Evolutionary conservation across 2,797 vertebrate genomes (phyloP).

Genomic region (Phrynocephalus vlangalii): DNA sequence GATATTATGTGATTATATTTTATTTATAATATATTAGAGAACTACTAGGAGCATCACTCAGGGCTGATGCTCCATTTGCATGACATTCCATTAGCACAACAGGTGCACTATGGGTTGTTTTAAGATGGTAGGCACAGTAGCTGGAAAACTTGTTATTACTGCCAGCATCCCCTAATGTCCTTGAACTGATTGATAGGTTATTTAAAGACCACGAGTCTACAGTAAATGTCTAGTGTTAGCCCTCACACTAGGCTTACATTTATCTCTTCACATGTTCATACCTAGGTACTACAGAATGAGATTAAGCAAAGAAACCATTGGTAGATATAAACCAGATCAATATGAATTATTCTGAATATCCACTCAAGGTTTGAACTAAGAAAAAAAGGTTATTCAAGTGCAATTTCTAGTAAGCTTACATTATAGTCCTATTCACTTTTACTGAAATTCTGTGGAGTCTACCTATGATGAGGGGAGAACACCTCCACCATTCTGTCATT

Average conservation of each 20-base stretch:
- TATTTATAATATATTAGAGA: background rate
- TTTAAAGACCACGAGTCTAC: background rate
- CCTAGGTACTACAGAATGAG: background rate
- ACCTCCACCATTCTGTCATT: too few species aligned
- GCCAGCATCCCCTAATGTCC: background rate
- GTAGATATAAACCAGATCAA: slow-evolving; percentile 1
- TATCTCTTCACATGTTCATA: background rate
- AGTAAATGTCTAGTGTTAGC: background rate
- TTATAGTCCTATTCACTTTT: too few species aligned
- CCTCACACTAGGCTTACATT: background rate
- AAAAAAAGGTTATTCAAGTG: too few species aligned
- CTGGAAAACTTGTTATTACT: background rate
- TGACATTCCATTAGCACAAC: background rate
- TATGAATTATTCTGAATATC: too few species aligned
- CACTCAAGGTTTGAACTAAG: too few species aligned
- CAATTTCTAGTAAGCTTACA: too few species aligned
- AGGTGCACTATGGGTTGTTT: background rate
- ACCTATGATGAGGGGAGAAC: too few species aligned
- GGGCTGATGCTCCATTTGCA: background rate
- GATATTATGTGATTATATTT: too few species aligned
- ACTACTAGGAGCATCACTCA: background rate
- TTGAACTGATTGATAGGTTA: background rate
- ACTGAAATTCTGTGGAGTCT: too few species aligned
- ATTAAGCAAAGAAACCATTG: background rate
- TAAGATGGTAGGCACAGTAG: background rate